phyloP scores from a whole-genome alignment of 2,888 invertebrate species.

The Lissocephala sabroskyi region DNA sequence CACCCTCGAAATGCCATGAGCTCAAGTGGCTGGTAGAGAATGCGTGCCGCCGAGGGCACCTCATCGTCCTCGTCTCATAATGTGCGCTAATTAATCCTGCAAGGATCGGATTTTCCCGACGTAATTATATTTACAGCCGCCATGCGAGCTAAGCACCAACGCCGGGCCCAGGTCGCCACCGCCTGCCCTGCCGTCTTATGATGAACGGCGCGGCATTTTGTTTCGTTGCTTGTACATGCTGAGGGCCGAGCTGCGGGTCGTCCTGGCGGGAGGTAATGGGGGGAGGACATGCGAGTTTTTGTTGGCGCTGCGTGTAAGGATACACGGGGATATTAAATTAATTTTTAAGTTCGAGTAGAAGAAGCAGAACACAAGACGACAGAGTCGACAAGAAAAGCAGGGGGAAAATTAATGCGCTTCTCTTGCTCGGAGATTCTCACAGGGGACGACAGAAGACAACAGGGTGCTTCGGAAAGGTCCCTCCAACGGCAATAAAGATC shows the following conservation, averaged over 20 bases:
- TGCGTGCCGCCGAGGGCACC: slow-evolving; percentile 15
- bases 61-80: slow-evolving; percentile 63
- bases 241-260: too few relatives aligned
- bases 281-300: slow-evolving; percentile 52
- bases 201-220: slow-evolving; percentile 33
- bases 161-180: slow-evolving; percentile 14
- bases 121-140: slow-evolving; percentile 67
- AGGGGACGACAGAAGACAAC: too few relatives aligned
- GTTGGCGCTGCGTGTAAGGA: slow-evolving; percentile 48
- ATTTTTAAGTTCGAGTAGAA: slow-evolving; percentile 62
- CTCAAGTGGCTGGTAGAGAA: slow-evolving; percentile 32
- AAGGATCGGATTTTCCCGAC: slow-evolving; percentile 71
- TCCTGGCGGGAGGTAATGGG: slow-evolving; percentile 30
- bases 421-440: slow-evolving; percentile 53
- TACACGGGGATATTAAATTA: slow-evolving; percentile 68
- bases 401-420: slow-evolving; percentile 46
- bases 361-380: slow-evolving; percentile 32
- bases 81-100: slow-evolving; percentile 72
- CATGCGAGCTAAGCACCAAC: slow-evolving; percentile 51
- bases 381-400: slow-evolving; percentile 11
- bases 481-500: too few relatives aligned
- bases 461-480: too few relatives aligned
- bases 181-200: slow-evolving; percentile 26
- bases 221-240: slow-evolving; percentile 5
- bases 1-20: slow-evolving; percentile 30